Evolutionary conservation across 2,113 vertebrate genomes (phyloP).

Genomic region (Gadus chalcogrammus): DNA sequence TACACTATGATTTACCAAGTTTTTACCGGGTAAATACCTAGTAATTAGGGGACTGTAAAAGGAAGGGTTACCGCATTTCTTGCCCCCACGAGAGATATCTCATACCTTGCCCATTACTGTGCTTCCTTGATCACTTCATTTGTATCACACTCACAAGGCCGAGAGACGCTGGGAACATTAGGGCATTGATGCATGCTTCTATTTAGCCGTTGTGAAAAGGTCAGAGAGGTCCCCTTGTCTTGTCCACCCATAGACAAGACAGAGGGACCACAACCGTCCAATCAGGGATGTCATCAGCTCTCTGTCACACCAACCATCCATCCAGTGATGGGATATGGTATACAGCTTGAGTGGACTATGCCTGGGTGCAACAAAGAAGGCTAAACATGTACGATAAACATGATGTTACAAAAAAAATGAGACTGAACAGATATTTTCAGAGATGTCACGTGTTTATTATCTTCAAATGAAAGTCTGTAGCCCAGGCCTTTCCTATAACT

Average conservation of each 20-base stretch:
- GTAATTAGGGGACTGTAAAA: too few relatives aligned
- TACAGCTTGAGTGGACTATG: slow-evolving; percentile 14
- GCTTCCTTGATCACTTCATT: slow-evolving; percentile 32
- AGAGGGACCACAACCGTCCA: not conserved
- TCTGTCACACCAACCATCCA: too few relatives aligned
- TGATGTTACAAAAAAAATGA: too few relatives aligned
- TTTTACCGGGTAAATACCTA: too few relatives aligned
- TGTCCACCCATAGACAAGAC: slow-evolving; percentile 12
- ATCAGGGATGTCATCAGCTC: not conserved
- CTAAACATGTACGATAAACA: too few relatives aligned
- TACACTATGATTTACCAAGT: too few relatives aligned
- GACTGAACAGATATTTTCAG: too few relatives aligned
- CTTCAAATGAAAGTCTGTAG: too few relatives aligned
- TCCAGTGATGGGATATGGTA: slow-evolving; percentile 4
- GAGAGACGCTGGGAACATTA: slow-evolving; percentile 23
- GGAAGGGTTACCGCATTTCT: too few relatives aligned
- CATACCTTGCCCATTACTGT: slow-evolving; percentile 24
- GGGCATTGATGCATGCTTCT: slow-evolving; percentile 7
- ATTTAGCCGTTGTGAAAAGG: not conserved
- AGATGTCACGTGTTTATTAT: too few relatives aligned
- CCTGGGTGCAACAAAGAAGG: too few relatives aligned
- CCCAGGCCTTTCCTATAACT: too few relatives aligned
- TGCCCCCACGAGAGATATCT: slow-evolving; percentile 24
- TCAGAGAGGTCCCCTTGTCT: not conserved
- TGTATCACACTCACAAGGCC: slow-evolving; percentile 28